A percentile compares a stretch with the other conserved stretches of the same genome.
These are phyloP conservation scores for Orthonevra nobilis DNA, from an alignment of 2,888 invertebrate genomes.

Conservation along the genomic window DNA sequence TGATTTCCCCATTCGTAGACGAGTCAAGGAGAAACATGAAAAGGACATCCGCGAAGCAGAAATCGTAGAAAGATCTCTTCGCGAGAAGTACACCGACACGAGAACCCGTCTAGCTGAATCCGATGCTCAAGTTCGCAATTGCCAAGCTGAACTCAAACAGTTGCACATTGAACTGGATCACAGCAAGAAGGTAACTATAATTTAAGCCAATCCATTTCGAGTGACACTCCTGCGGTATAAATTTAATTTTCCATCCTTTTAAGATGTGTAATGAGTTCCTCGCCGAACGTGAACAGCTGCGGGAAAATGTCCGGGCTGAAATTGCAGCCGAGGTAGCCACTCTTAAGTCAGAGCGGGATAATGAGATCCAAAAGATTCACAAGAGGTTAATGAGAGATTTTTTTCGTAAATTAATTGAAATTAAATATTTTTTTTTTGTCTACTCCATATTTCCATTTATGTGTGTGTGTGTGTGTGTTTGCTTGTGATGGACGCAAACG, in stretches of 20 bases:
- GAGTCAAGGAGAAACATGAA: slow-evolving; percentile 89
- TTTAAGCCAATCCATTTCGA: too few species aligned
- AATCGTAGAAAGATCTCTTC: slow-evolving; percentile 84
- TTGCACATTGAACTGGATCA: slow-evolving; percentile 85
- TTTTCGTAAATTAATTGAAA: slow-evolving; percentile 42
- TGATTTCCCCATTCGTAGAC: slow-evolving; percentile 79
- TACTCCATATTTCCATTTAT: too few species aligned
- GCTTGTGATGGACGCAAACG: background rate
- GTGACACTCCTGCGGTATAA: too few species aligned
- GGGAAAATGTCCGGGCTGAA: slow-evolving; percentile 83
- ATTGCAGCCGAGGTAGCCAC: slow-evolving; percentile 84
- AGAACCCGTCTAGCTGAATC: slow-evolving; percentile 84
- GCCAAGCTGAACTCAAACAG: slow-evolving; percentile 84
- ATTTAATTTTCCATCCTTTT: background rate
- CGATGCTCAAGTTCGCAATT: slow-evolving; percentile 83
- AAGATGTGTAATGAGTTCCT: slow-evolving; percentile 81
- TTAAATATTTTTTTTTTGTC: slow-evolving; percentile 5
- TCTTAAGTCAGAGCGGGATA: slow-evolving; percentile 85
- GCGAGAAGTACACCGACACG: slow-evolving; percentile 85
- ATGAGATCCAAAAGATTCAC: slow-evolving; percentile 89
- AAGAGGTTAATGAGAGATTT: slow-evolving; percentile 83
- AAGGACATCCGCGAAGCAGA: slow-evolving; percentile 86
- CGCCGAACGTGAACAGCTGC: slow-evolving; percentile 82
- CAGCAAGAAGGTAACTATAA: slow-evolving; percentile 82
- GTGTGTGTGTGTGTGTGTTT: background rate